phyloP scores from a whole-genome alignment of 2,113 vertebrate species.

The Thamnophis sirtalis region DNA sequence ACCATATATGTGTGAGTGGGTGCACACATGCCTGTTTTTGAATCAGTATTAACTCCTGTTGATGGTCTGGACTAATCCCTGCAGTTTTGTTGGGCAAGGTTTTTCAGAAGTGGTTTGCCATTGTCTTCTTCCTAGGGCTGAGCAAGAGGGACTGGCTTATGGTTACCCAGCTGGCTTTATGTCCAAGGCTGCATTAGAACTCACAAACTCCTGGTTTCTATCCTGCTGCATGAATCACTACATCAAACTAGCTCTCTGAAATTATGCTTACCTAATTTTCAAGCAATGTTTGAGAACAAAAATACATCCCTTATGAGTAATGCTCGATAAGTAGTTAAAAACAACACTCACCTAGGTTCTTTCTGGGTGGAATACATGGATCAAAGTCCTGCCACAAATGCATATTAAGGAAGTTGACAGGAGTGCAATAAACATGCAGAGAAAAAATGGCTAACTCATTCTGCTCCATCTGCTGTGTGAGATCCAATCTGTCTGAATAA shows the following conservation, averaged over 20 bases:
- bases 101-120: not conserved
- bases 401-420: conserved; percentile 20
- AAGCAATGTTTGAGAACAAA: not conserved
- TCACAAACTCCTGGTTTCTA: not conserved
- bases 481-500: conserved; percentile 45
- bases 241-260: not conserved
- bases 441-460: conserved; percentile 32
- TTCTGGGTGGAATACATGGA: not conserved
- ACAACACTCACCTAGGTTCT: not conserved
- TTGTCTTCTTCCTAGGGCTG: not conserved
- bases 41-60: not conserved
- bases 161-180: not conserved
- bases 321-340: not conserved
- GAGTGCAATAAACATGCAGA: conserved; percentile 28
- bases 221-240: not conserved
- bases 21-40: not conserved
- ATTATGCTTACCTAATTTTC: not conserved
- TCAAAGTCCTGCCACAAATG: not conserved
- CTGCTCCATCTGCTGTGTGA: conserved; percentile 54
- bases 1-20: not conserved
- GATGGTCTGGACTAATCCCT: not conserved
- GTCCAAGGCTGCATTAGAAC: not conserved
- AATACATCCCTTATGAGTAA: not conserved
- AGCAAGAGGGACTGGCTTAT: not conserved
- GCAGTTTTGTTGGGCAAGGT: not conserved